These are phyloP conservation scores for Myanophis thanlyinensis DNA, from an alignment of 2,113 vertebrate genomes.

Conservation along the genomic window DNA sequence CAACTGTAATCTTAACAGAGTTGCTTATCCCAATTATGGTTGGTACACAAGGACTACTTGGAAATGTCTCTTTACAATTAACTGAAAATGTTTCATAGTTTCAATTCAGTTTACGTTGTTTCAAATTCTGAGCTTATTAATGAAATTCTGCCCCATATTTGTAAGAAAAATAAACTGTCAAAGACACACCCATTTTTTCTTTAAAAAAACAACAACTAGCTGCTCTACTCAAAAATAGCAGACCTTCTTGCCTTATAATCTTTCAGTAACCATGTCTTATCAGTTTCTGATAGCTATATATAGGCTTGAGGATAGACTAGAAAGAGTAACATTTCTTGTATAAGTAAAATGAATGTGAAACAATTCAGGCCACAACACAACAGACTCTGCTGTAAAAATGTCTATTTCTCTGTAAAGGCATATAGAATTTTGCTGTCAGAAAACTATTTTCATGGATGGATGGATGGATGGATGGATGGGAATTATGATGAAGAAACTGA, in stretches of 20 bases:
- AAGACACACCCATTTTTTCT: rapidly evolving
- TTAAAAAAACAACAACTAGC: too few relatives aligned
- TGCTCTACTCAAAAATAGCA: background rate
- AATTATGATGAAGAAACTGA: background rate
- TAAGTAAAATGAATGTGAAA: background rate
- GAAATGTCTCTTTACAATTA: background rate
- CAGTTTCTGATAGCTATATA: background rate
- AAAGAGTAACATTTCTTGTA: background rate
- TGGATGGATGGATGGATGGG: background rate
- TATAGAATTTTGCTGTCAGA: background rate
- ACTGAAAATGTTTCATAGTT: background rate
- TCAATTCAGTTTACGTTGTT: background rate
- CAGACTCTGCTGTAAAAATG: background rate
- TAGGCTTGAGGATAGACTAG: background rate
- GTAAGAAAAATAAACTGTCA: background rate
- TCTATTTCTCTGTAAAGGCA: background rate
- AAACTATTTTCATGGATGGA: background rate
- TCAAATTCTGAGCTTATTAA: background rate
- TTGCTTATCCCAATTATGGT: background rate
- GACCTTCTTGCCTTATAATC: background rate
- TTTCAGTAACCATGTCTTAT: background rate
- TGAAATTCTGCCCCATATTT: background rate
- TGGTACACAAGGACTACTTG: background rate
- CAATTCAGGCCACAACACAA: background rate
- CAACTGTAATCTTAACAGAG: background rate